These are phyloP conservation scores for Cuculus canorus DNA, from an alignment of 2,797 vertebrate genomes.

Conservation along the genomic window DNA sequence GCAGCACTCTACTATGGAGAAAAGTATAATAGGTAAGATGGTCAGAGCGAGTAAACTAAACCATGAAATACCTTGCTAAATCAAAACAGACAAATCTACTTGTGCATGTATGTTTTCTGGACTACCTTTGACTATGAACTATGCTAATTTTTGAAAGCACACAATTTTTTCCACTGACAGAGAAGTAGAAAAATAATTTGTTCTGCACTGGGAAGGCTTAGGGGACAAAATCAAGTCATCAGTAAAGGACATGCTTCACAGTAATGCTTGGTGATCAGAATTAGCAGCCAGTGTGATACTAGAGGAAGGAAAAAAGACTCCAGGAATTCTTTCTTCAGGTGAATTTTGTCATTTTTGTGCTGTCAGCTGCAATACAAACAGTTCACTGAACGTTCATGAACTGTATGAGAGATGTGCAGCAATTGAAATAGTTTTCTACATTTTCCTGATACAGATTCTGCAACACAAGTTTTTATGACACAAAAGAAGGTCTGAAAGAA, in stretches of 20 bases:
- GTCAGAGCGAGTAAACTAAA: background rate
- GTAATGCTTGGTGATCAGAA: background rate
- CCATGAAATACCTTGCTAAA: background rate
- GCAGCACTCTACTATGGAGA: background rate
- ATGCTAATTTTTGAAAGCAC: background rate
- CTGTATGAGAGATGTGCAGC: background rate
- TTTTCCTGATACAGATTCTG: background rate
- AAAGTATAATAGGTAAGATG: background rate
- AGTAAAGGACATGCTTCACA: background rate
- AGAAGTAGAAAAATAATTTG: background rate
- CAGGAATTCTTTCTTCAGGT: background rate
- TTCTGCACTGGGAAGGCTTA: background rate
- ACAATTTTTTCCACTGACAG: background rate
- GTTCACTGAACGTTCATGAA: background rate
- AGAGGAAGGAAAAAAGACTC: background rate
- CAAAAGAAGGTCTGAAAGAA: background rate
- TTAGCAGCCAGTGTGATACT: background rate
- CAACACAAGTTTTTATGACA: background rate
- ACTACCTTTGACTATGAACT: background rate
- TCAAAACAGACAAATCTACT: background rate
- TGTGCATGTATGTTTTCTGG: background rate
- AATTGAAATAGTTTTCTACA: background rate
- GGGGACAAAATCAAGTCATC: background rate
- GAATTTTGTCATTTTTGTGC: background rate
- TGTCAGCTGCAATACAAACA: background rate